Conservation (phyloP, 64 coral and sea anemone genomes). For the Porites australiensis region DNA sequence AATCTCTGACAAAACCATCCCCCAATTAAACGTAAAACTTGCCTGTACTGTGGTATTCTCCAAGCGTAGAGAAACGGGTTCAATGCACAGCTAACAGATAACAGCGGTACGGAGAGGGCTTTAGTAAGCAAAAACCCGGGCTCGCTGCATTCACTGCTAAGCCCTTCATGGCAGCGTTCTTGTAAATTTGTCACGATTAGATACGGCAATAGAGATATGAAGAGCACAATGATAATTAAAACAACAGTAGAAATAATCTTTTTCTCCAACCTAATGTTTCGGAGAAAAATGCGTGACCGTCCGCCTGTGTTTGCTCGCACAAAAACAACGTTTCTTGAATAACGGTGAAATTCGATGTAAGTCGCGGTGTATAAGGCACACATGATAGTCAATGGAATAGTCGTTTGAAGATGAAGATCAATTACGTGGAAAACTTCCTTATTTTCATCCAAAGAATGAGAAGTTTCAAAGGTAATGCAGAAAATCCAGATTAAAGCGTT, state of each 20-base stretch:
- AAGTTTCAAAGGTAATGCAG: conserved; percentile 59
- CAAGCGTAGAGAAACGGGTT: conserved; percentile 85
- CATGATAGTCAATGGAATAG: conserved; percentile 44
- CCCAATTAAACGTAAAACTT: conserved; percentile 49
- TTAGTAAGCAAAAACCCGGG: conserved; percentile 2
- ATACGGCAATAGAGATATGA: conserved; percentile 66
- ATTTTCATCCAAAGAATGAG: conserved; percentile 23
- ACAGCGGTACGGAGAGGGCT: conserved; percentile 45
- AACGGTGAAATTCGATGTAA: conserved; percentile 71
- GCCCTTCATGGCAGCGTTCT: conserved; percentile 31
- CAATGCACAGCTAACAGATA: conserved; percentile 60
- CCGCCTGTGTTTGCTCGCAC: not conserved
- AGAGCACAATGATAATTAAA: conserved; percentile 62
- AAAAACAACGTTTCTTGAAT: conserved; percentile 68
- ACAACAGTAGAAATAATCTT: conserved; percentile 70
- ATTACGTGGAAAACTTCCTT: conserved; percentile 55
- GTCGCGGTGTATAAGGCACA: conserved; percentile 49
- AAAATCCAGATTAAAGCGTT: conserved; percentile 65
- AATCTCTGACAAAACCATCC: not conserved
- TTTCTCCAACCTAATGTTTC: conserved; percentile 68
- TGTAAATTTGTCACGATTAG: conserved; percentile 49
- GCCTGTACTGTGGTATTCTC: conserved; percentile 64
- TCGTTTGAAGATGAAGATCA: conserved; percentile 81
- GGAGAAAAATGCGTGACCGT: not conserved
- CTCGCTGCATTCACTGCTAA: conserved; percentile 33